These are phyloP conservation scores for Melitaea cinxia DNA, from an alignment of 1,140 invertebrate species.

Conservation along the genomic window DNA sequence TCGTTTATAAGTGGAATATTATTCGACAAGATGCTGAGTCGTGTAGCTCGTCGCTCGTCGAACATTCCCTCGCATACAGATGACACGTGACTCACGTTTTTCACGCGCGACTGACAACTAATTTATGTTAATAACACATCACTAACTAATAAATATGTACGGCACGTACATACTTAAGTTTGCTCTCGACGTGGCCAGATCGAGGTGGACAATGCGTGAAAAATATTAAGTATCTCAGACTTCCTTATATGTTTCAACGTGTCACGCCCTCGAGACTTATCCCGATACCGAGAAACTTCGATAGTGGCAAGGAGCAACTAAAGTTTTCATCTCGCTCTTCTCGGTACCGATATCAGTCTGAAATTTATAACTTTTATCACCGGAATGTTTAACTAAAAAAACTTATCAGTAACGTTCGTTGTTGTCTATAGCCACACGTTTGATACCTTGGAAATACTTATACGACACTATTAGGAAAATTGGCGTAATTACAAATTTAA, in stretches of 20 bases:
- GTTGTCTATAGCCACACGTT: no score
- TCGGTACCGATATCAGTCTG: conserved; percentile 11
- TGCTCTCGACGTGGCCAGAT: conserved; percentile 39
- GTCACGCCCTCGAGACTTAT: conserved; percentile 19
- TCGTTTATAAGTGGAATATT: conserved; percentile 56
- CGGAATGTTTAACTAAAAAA: not conserved
- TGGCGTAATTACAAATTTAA: conserved; percentile 11
- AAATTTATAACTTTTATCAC: conserved; percentile 12
- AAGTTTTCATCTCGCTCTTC: conserved; percentile 22
- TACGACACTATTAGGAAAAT: not conserved
- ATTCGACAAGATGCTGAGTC: conserved; percentile 47
- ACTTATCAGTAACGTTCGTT: not conserved
- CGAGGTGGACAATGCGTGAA: conserved; percentile 41
- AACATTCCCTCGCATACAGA: conserved; percentile 58
- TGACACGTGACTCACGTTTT: conserved; percentile 72
- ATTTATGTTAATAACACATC: conserved; percentile 72
- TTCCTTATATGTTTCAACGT: conserved; percentile 40
- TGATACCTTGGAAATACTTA: no score
- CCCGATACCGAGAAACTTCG: conserved; percentile 19
- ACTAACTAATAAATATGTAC: conserved; percentile 60
- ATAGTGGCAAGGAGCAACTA: conserved; percentile 12
- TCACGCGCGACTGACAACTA: conserved; percentile 71
- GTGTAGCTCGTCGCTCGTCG: conserved; percentile 42
- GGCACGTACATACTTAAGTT: conserved; percentile 64
- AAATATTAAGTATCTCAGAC: conserved; percentile 43